Evolutionary conservation across 1,140 invertebrate species (phyloP).

Genomic region (Sarcophaga peregrina): DNA sequence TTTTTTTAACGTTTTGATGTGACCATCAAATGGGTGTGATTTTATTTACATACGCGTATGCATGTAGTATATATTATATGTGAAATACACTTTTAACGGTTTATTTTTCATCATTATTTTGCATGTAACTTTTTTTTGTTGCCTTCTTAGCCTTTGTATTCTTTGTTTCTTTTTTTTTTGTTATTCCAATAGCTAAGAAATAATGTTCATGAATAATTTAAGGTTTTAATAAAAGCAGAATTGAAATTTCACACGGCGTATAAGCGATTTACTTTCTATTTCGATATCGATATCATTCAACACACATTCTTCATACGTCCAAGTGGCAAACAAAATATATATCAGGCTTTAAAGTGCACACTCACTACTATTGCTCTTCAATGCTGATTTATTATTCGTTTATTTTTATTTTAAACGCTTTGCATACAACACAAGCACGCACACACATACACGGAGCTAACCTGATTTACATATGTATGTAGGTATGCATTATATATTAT

Average conservation of each 20-base stretch:
- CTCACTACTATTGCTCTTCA: background rate
- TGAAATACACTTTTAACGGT: too few species aligned
- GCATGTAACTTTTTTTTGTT: too few species aligned
- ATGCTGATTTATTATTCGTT: background rate
- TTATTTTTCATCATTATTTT: too few species aligned
- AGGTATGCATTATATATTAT: too few species aligned
- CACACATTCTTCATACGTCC: background rate
- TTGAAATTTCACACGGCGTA: background rate
- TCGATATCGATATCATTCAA: background rate
- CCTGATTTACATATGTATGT: too few species aligned
- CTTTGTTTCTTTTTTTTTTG: background rate
- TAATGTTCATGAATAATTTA: background rate
- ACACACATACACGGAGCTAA: background rate
- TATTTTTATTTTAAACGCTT: background rate
- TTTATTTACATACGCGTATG: slow-evolving; percentile 8
- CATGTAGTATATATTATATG: too few species aligned
- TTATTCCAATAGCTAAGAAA: background rate
- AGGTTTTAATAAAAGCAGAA: background rate
- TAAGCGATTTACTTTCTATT: background rate
- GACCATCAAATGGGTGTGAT: slow-evolving; percentile 23
- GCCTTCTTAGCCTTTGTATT: too few species aligned
- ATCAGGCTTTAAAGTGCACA: background rate
- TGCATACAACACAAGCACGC: too few species aligned
- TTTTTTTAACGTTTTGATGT: background rate
- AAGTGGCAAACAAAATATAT: background rate